Evolutionary conservation across 1,140 invertebrate species (phyloP).

Genomic region (Drosophila virilis): DNA sequence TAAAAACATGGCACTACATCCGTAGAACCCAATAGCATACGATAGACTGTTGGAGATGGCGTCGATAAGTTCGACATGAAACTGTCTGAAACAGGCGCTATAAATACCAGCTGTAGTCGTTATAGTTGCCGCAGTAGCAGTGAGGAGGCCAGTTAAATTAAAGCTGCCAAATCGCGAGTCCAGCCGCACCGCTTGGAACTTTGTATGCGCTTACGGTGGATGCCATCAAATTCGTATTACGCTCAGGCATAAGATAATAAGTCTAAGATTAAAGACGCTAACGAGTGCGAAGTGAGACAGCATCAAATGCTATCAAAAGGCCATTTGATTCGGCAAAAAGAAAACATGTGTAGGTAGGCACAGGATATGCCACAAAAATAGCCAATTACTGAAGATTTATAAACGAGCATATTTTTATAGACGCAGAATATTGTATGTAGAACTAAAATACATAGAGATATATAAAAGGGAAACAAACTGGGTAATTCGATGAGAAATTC

Average conservation of each 20-base stretch:
- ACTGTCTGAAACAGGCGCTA: slow-evolving; percentile 37
- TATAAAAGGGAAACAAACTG: no score
- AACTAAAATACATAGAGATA: no score
- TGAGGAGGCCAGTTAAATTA: slow-evolving; percentile 38
- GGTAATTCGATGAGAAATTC: neutral
- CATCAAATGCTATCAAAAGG: neutral
- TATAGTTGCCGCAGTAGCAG: slow-evolving; percentile 16
- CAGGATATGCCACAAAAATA: no score
- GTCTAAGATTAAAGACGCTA: neutral
- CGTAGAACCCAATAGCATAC: neutral
- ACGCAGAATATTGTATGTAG: no score
- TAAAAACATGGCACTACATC: slow-evolving; percentile 47
- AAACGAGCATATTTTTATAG: no score
- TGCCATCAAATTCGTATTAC: slow-evolving; percentile 11
- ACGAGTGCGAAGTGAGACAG: slow-evolving; percentile 1
- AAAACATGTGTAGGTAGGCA: neutral
- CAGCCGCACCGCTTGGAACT: slow-evolving; percentile 24
- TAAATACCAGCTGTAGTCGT: slow-evolving; percentile 31
- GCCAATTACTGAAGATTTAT: no score
- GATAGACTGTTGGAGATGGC: slow-evolving; percentile 35
- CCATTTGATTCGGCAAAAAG: neutral
- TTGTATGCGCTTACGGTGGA: slow-evolving; percentile 39
- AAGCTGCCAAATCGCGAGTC: slow-evolving; percentile 42
- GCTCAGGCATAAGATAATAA: neutral
- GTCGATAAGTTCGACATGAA: slow-evolving; percentile 53